Percentiles rank a stretch among this genome's conserved stretches.
Conservation (phyloP, 2,113 vertebrate genomes). For the Anarrhichthys ocellatus region DNA sequence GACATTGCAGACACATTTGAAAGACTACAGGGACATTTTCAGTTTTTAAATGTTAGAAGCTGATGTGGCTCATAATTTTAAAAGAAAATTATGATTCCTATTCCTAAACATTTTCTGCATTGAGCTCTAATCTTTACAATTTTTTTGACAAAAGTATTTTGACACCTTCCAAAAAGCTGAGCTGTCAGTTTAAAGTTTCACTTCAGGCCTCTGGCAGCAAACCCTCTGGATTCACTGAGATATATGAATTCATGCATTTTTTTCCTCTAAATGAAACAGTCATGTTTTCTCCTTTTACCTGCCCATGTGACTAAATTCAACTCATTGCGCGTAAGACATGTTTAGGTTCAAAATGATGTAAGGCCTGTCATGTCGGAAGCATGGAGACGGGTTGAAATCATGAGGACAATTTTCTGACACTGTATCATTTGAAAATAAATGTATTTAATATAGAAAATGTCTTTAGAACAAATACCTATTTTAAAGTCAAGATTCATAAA, state of each 20-base stretch:
- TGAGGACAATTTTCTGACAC: not conserved
- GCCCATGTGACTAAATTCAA: not conserved
- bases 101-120: not conserved
- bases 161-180: not conserved
- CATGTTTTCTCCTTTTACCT: not conserved
- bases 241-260: not conserved
- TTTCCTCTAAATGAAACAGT: not conserved
- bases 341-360: not conserved
- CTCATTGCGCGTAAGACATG: not conserved
- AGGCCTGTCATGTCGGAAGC: constrained; percentile 12
- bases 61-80: not conserved
- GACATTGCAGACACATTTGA: not conserved
- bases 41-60: not conserved
- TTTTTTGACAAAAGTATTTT: not conserved
- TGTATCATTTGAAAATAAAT: not conserved
- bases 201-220: not conserved
- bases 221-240: not conserved
- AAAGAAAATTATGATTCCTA: too few relatives aligned
- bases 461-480: not conserved
- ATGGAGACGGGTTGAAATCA: not conserved
- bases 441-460: not conserved
- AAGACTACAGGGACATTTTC: constrained; percentile 1
- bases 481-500: not conserved
- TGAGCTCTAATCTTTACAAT: not conserved
- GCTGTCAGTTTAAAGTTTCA: not conserved